These are phyloP conservation scores for Nymphicus hollandicus DNA, from an alignment of 2,113 vertebrate genomes.

Conservation along the genomic window DNA sequence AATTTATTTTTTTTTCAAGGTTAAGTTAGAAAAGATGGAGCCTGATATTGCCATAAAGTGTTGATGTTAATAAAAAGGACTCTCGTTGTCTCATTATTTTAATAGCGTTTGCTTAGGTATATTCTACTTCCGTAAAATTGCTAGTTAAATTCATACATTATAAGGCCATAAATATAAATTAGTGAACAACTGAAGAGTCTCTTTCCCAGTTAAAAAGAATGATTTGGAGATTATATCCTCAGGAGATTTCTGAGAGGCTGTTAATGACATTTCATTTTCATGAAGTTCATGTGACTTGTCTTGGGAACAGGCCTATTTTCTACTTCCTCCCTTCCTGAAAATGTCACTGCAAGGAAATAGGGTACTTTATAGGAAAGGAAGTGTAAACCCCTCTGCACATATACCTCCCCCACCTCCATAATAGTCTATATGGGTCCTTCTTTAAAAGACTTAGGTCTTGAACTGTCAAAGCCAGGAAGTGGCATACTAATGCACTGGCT, in stretches of 20 bases:
- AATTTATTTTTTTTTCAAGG: constrained; percentile 15
- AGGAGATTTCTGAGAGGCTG: not conserved
- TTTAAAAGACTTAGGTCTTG: not conserved
- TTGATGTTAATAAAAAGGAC: not conserved
- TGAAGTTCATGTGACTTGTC: not conserved
- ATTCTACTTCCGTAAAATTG: not conserved
- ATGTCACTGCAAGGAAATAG: not conserved
- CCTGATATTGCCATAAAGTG: not conserved
- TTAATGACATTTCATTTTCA: not conserved
- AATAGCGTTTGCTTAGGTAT: not conserved
- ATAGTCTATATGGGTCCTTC: not conserved
- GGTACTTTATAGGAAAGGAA: not conserved
- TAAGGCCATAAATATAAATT: not conserved
- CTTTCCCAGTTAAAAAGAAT: not conserved
- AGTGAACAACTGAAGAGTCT: not conserved
- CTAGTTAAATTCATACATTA: not conserved
- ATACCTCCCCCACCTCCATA: not conserved
- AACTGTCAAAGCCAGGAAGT: not conserved
- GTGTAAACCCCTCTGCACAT: not conserved
- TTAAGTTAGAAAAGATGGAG: not conserved
- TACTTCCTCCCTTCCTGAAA: not conserved
- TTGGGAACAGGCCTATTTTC: not conserved
- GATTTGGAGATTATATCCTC: not conserved
- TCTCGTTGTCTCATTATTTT: not conserved
- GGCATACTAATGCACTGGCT: not conserved